Percentiles rank a stretch among this genome's conserved stretches.
phyloP scores from a whole-genome alignment of 2,113 vertebrate species.

The Ceuthmochares aereus region DNA sequence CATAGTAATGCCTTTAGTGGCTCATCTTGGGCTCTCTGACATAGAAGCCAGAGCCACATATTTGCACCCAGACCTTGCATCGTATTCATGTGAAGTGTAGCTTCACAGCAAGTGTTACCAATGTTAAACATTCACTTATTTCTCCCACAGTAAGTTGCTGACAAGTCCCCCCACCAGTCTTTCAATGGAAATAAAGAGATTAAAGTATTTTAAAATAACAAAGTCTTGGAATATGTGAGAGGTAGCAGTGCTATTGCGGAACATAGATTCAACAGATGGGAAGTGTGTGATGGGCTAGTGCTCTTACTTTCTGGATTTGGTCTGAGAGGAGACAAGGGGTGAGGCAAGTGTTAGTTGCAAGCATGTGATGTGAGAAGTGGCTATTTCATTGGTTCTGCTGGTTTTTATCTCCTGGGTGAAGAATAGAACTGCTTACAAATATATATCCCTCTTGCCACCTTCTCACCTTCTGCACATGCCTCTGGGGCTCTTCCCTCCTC shows the following conservation, averaged over 20 bases:
- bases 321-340: background rate
- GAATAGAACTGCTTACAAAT: background rate
- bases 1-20: background rate
- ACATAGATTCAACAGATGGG: background rate
- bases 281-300: background rate
- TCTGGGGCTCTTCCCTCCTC: background rate
- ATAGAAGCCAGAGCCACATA: rapidly evolving
- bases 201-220: background rate
- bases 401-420: background rate
- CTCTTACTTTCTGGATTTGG: background rate
- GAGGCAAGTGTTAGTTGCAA: background rate
- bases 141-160: rapidly evolving
- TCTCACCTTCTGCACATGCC: background rate
- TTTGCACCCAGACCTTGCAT: background rate
- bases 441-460: background rate
- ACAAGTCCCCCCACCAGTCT: conserved; percentile 13
- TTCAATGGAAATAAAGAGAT: conserved; percentile 2
- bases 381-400: background rate
- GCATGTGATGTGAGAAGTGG: background rate
- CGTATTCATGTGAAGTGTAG: background rate
- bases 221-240: background rate
- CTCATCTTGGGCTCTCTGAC: background rate
- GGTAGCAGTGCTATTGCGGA: background rate
- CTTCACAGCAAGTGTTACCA: background rate
- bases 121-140: background rate